Evolutionary conservation across 2,113 vertebrate species (phyloP).

Genomic region (Cacatua alba): DNA sequence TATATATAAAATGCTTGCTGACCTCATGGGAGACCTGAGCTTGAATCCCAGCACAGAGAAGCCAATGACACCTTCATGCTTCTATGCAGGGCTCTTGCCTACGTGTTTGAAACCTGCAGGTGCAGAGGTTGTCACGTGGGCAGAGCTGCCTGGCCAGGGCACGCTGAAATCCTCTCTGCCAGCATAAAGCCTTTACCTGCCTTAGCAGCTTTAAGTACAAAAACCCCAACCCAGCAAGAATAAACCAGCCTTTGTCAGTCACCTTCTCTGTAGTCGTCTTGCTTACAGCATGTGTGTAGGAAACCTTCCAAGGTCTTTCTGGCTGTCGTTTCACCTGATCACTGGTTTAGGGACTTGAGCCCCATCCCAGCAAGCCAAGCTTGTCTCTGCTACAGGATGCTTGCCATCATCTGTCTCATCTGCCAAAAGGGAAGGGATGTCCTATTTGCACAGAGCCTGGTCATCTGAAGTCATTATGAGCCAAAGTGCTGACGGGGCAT

Average conservation of each 20-base stretch:
- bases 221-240: neutral
- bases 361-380: neutral
- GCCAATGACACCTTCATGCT: neutral
- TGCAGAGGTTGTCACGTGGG: neutral
- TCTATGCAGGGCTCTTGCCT: neutral
- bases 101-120: neutral
- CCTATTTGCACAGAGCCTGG: neutral
- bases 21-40: neutral
- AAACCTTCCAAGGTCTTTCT: neutral
- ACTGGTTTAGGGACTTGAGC: neutral
- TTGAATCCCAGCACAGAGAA: rapidly evolving
- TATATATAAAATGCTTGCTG: neutral
- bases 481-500: neutral
- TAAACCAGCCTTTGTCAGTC: neutral
- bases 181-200: slow-evolving; percentile 29
- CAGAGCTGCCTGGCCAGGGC: neutral
- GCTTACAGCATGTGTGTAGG: neutral
- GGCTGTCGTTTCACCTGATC: neutral
- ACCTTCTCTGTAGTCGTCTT: neutral
- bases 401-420: neutral
- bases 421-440: neutral
- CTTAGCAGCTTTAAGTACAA: slow-evolving; percentile 1
- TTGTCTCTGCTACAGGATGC: neutral
- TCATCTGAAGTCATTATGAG: neutral
- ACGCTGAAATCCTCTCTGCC: slow-evolving; percentile 35